Evolutionary conservation across 2,888 invertebrate genomes (phyloP), one percentile per base, ranked within the genome.

Genomic region (Heliconius erato): DNA sequence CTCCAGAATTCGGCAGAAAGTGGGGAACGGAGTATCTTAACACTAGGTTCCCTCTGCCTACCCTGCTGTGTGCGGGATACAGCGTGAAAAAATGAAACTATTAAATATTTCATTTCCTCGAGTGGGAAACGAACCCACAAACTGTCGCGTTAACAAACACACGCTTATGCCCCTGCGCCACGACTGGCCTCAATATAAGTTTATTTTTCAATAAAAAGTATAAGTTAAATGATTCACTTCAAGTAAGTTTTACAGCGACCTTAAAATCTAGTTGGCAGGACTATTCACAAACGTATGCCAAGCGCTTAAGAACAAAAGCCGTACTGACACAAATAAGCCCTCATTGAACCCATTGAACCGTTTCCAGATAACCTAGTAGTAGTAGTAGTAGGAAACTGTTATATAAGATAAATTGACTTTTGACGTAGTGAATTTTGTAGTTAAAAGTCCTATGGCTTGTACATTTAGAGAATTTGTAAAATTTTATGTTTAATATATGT

Each of bases 191-290:
- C 49, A 65, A 3, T 65, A 65, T 65, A 65, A 26, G n/a, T 5
- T 11, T 71, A 3, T 23, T n/a, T 14, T 40, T 71, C 2, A 16
- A 3, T 72, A n/a, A 72, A 16, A 44, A 16, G 6, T 26, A 72
- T 23, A 40, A 35, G 5, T 78, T 28, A 67, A 28, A 44, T 67
- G n/a, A 12, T 67, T 28, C 78, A 67, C 28, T 78, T n/a, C 23
- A 76, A 76, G 63, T 78, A 40, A 78, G 40, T 78, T 77, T 77
- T 67, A 78, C 67, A 67, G 44, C 44, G 83, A 85, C 81, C 85
- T 84, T 72, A 82, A 82, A 83, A 84, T 80, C 81, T 74, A 84
- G 85, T 86, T 86, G 86, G 86, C 86, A 86, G 83, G 84, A 79
- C 80, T 82, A 82, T 76, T 78, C 83, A 79, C 68, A 69, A 79